phyloP scores from a whole-genome alignment of 2,797 vertebrate genomes.

The Rhynchotus rufescens region DNA sequence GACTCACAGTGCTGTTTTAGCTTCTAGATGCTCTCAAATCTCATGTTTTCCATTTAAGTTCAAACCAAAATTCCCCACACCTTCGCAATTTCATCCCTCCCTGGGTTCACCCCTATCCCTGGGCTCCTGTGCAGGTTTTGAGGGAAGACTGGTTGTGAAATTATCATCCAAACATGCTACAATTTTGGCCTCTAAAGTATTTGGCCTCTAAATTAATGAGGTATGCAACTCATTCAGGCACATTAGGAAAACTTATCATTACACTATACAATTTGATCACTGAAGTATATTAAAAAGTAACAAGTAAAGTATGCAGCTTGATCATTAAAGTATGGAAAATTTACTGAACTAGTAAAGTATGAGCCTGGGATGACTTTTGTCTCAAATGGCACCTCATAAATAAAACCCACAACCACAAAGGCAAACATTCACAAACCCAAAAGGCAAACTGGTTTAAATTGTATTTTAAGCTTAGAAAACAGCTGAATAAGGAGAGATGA shows the following conservation, averaged over 20 bases:
- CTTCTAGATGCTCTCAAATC: slow-evolving; percentile 44
- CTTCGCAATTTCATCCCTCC: slow-evolving; percentile 7
- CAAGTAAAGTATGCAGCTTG: slow-evolving; percentile 62
- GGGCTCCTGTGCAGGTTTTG: slow-evolving; percentile 23
- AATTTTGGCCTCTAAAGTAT: slow-evolving; percentile 20
- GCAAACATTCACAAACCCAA: slow-evolving; percentile 54
- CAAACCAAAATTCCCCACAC: slow-evolving; percentile 9
- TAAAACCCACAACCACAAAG: slow-evolving; percentile 57
- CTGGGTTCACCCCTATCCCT: background rate
- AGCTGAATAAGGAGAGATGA: slow-evolving; percentile 13
- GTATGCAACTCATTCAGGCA: slow-evolving; percentile 58
- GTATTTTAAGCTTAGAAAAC: slow-evolving; percentile 13
- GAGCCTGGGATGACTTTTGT: slow-evolving; percentile 63
- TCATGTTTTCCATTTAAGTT: slow-evolving; percentile 9
- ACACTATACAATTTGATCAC: slow-evolving; percentile 44
- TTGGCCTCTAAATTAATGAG: slow-evolving; percentile 63
- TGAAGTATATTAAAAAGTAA: slow-evolving; percentile 71
- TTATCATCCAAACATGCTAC: background rate
- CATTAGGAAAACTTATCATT: slow-evolving; percentile 55
- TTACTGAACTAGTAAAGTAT: slow-evolving; percentile 67
- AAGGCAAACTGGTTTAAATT: slow-evolving; percentile 9
- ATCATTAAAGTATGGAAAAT: slow-evolving; percentile 70
- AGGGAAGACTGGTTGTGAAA: slow-evolving; percentile 25
- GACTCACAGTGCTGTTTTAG: background rate
- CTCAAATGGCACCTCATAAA: slow-evolving; percentile 70